Conservation (phyloP, 2,888 invertebrate species). For the Auanema sp. region DNA sequence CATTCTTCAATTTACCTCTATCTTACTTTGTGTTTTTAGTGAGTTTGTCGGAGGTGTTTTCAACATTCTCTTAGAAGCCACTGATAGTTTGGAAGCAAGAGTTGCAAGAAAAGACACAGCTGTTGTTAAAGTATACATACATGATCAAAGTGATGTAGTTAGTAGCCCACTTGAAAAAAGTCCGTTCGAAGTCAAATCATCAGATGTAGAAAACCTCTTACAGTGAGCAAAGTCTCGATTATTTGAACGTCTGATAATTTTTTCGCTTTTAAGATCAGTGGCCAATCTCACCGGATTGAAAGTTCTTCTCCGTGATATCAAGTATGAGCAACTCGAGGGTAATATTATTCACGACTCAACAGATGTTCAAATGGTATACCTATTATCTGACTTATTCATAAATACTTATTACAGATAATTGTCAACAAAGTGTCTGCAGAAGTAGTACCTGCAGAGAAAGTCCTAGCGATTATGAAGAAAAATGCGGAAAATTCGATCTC, state of each 20-base stretch:
- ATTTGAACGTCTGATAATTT: no score
- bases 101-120: slow-evolving; percentile 12
- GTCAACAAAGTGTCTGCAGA: slow-evolving; percentile 12
- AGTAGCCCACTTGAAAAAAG: slow-evolving; percentile 7
- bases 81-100: slow-evolving; percentile 10
- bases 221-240: slow-evolving; percentile 3
- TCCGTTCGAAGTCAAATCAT: slow-evolving; percentile 4
- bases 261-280: slow-evolving; percentile 9
- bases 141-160: slow-evolving; percentile 17
- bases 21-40: slow-evolving; percentile 11
- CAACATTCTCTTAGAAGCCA: slow-evolving; percentile 15
- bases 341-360: slow-evolving; percentile 12
- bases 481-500: background rate
- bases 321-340: slow-evolving; percentile 12
- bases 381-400: background rate
- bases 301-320: slow-evolving; percentile 14
- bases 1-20: no score
- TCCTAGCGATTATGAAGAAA: slow-evolving; percentile 8
- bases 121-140: background rate
- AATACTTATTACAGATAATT: slow-evolving; percentile 11
- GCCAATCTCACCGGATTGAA: slow-evolving; percentile 14
- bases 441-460: slow-evolving; percentile 11
- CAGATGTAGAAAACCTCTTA: slow-evolving; percentile 10
- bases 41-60: slow-evolving; percentile 21
- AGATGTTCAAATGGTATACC: slow-evolving; percentile 10